These are phyloP conservation scores for Porites australiensis DNA, from an alignment of 64 coral and sea anemone genomes.

Conservation along the genomic window DNA sequence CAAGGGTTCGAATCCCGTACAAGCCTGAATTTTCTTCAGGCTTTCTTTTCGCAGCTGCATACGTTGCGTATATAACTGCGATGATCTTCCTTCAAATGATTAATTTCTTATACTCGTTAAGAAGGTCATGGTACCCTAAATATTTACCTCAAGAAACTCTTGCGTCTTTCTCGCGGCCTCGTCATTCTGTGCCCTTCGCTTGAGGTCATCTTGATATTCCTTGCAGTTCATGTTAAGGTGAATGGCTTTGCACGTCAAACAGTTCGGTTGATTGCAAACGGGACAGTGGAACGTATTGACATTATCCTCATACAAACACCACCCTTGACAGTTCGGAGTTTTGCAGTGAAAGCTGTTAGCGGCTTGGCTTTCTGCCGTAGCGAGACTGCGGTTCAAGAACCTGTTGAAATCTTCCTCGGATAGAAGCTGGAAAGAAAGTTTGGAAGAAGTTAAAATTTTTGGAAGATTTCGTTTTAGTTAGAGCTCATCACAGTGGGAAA, in stretches of 20 bases:
- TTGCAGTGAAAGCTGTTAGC: conserved; percentile 97
- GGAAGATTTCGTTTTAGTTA: too few relatives aligned
- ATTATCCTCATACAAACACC: conserved; percentile 99
- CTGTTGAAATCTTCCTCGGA: conserved; percentile 91
- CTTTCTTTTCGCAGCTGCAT: too few relatives aligned
- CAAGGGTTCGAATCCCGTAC: too few relatives aligned
- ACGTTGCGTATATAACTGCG: too few relatives aligned
- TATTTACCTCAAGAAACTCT: conserved; percentile 84
- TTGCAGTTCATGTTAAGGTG: conserved; percentile 96
- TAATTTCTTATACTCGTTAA: neutral
- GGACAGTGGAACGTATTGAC: conserved; percentile 88
- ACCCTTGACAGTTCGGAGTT: conserved; percentile 93
- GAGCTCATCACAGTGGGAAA: too few relatives aligned
- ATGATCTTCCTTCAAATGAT: too few relatives aligned
- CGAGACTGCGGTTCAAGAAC: conserved; percentile 89
- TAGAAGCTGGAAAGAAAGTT: conserved; percentile 68
- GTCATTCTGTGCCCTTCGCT: conserved; percentile 88
- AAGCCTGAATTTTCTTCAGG: too few relatives aligned
- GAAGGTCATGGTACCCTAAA: neutral
- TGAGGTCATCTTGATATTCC: conserved; percentile 94
- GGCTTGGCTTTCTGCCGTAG: conserved; percentile 94
- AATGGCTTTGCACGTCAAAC: conserved; percentile 97
- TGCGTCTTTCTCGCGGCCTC: conserved; percentile 89
- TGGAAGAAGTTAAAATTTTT: neutral
- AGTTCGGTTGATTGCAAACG: conserved; percentile 90